Evolutionary conservation across 2,888 invertebrate genomes (phyloP), one percentile per base, ranked within the genome.

Genomic region (Megaustenia siamemsis): DNA sequence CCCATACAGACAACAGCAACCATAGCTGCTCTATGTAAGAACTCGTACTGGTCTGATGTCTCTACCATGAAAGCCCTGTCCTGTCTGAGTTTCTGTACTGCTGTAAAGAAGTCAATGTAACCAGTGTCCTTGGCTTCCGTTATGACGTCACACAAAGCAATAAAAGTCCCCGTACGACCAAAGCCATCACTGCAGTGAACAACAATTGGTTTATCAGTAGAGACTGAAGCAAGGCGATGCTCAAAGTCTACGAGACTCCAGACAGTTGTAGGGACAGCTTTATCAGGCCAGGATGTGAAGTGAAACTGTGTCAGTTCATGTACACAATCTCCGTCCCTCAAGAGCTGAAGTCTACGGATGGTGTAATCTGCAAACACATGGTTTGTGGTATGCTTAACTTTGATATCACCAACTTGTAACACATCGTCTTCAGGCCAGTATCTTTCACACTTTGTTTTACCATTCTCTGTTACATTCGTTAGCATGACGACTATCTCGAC

Each of bases 281-380:
- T 86, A 83, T 86, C 86, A 18, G 86, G 86, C 86, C 86, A 86
- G 24, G 86, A 66, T 1, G 86, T 86, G 81, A 83, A 86, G 71
- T 86, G 86, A 49, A 66, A 80, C 68, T 86, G 86, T 28, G 83
- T 83, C 69, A 83, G n/a, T n/a, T n/a, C n/a, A n/a, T n/a, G n/a
- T n/a, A n/a, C n/a, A n/a, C n/a, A n/a, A n/a, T n/a, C n/a, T n/a
- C n/a, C n/a, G n/a, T n/a, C n/a, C n/a, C n/a, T n/a, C n/a, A 49
- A 8, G 18, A 60, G 60, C 18, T n/a, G 60, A 8, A 60, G 60
- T 60, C 60, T 60, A 8, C 60, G 18, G 60, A 60, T n/a, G n/a
- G 60, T 60, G 60, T 60, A 60, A n/a, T 60, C 60, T 8, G 60
- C 60, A 60, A 60, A 60, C 8, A 60, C 60, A 24, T 60, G 60